phyloP scores from a whole-genome alignment of 1,140 invertebrate genomes.

The Papilio helenus region DNA sequence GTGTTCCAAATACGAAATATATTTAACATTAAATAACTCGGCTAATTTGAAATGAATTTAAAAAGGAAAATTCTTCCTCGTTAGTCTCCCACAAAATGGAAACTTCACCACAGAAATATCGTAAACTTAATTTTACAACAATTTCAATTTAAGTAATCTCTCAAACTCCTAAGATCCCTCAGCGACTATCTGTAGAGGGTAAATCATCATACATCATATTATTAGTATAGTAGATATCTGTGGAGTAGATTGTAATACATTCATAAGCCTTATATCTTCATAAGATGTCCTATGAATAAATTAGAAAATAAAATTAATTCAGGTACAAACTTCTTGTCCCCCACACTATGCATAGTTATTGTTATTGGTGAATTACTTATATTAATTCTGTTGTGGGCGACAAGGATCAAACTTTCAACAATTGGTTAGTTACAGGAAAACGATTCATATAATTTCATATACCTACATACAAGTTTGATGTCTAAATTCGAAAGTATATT shows the following conservation, averaged over 20 bases:
- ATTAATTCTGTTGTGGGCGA: background rate
- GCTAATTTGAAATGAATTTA: background rate
- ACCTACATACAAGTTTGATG: too few species aligned
- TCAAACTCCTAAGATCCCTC: background rate
- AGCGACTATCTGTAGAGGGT: background rate
- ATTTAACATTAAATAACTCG: background rate
- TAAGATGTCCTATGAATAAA: background rate
- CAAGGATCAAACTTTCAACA: background rate
- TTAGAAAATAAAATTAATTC: constrained; percentile 7
- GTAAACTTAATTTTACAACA: background rate
- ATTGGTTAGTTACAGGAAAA: too few species aligned
- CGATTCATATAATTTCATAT: too few species aligned
- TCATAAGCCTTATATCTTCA: background rate
- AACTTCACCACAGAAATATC: background rate
- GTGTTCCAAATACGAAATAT: background rate
- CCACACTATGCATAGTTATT: background rate
- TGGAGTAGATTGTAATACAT: background rate
- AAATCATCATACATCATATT: too few species aligned
- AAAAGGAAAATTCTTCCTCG: too few species aligned
- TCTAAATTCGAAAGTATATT: too few species aligned
- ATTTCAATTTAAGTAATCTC: background rate
- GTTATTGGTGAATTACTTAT: constrained; percentile 1
- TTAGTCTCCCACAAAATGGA: background rate
- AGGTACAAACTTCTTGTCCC: background rate
- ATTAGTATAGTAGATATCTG: too few species aligned